Percentiles rank a stretch among this genome's conserved stretches.
Conservation (phyloP, 2,113 vertebrate species). For the Toxotes jaculatrix region DNA sequence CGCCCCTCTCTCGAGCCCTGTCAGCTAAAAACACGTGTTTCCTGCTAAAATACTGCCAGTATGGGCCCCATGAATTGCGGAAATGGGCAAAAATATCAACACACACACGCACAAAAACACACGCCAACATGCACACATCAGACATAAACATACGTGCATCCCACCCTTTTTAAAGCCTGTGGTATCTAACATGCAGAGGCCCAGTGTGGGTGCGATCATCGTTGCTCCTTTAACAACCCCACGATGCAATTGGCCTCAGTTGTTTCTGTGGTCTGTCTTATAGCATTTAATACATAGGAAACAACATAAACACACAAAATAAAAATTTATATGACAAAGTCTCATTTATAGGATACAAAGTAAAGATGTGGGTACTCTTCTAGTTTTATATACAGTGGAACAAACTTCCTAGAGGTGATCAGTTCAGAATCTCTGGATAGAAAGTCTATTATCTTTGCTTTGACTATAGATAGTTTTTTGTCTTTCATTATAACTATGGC, state of each 20-base stretch:
- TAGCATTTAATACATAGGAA: conserved; percentile 4
- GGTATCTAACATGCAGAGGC: conserved; percentile 57
- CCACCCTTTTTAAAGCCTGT: conserved; percentile 53
- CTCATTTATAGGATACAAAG: background rate
- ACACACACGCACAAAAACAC: conserved; percentile 28
- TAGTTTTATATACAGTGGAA: background rate
- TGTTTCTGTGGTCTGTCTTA: conserved; percentile 14
- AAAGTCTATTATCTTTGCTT: background rate
- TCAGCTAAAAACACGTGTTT: conserved; percentile 81
- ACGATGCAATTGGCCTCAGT: conserved; percentile 13
- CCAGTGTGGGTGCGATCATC: conserved; percentile 18
- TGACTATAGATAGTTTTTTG: background rate
- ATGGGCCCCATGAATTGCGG: conserved; percentile 4
- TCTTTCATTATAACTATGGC: too few relatives aligned
- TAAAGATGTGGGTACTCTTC: background rate
- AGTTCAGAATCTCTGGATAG: background rate
- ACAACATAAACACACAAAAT: background rate
- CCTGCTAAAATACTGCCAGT: conserved; percentile 59
- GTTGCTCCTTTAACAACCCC: conserved; percentile 2
- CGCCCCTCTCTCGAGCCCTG: conserved; percentile 47
- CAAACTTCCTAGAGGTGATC: background rate
- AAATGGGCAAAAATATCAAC: conserved; percentile 62
- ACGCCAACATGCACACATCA: conserved; percentile 38
- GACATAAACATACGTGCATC: conserved; percentile 59
- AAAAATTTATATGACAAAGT: background rate